Evolutionary conservation across 2,888 invertebrate species (phyloP), one percentile per base, ranked within the genome.

Genomic region (Mamestra brassicae): DNA sequence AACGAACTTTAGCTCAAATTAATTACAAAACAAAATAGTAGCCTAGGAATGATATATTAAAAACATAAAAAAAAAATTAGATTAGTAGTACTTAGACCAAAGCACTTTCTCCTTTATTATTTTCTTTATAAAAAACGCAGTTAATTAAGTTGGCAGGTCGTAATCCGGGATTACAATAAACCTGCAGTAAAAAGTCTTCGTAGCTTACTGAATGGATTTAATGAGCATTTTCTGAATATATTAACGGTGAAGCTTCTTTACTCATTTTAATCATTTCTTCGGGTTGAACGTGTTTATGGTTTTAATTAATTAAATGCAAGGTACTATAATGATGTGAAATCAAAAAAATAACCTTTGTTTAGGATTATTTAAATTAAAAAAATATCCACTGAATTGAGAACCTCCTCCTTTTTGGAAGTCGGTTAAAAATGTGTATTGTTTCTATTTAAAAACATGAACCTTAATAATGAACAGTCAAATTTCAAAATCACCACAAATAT

Each of bases 191-290:
- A 88, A 87, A 86, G 89, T 89, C 85, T 89, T 87, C 89, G 89
- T 85, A 82, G 87, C 84, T 83, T 85, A 73, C 80, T 79, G 79
- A 90, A 90, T 89, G 85, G 85, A 89, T 90, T 90, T 91, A 90
- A 92, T 89, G 85, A 90, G 89, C 78, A 81, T 89, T 90, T 81
- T 81, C 78, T 78, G 80, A 85, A 91, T 90, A 90, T 87, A 89
- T 84, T 90, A 80, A 84, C 77, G 69, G 65, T 67, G 38, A 72
- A 55, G 65, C 61, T 66, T 55, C 52, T 72, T 70, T 71, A 45
- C 73, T 71, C 62, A 71, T 80, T 88, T 80, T 82, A 80, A 84
- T 87, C 50, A 84, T 82, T 80, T 79, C 67, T 70, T 66, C 17
- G n/a, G 42, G 10, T 52, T 60, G 17, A 26, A 52, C 42, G 63